Percentiles rank a stretch among this genome's conserved stretches.
Conservation (phyloP, 37 sponge, comb jelly and placozoan genomes). For the Bolinopsis microptera region DNA sequence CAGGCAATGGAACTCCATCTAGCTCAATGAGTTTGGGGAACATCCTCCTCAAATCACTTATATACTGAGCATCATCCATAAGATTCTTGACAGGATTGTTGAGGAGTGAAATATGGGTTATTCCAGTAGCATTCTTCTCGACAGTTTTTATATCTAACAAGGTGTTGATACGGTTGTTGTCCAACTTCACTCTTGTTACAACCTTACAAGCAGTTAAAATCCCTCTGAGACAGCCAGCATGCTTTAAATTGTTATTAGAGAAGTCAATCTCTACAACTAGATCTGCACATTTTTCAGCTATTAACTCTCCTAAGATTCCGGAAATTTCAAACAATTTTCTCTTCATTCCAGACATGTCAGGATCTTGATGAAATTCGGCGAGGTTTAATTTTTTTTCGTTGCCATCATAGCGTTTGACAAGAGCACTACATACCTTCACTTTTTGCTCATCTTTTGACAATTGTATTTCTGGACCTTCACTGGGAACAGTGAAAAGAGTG, state of each 20-base stretch:
- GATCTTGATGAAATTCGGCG: not conserved
- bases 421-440: constrained; percentile 21
- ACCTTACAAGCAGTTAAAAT: constrained; percentile 8
- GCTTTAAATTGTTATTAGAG: constrained; percentile 40
- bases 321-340: constrained; percentile 14
- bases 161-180: constrained; percentile 30
- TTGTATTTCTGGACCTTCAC: constrained; percentile 13
- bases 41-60: not conserved
- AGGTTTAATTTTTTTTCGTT: constrained; percentile 4
- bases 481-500: constrained; percentile 25
- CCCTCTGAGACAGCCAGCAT: constrained; percentile 35
- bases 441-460: constrained; percentile 35
- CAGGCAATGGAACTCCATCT: constrained; percentile 14
- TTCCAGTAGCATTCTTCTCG: not conserved
- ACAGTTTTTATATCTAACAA: not conserved
- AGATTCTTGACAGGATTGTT: constrained; percentile 48
- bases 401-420: not conserved
- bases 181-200: not conserved
- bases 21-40: constrained; percentile 21
- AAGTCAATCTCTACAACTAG: constrained; percentile 17
- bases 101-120: constrained; percentile 42
- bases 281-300: constrained; percentile 55
- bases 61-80: constrained; percentile 59
- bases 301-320: not conserved
- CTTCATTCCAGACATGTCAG: not conserved